Evolutionary conservation across 2,888 invertebrate species (phyloP).

Genomic region (Ophioninae sp.): DNA sequence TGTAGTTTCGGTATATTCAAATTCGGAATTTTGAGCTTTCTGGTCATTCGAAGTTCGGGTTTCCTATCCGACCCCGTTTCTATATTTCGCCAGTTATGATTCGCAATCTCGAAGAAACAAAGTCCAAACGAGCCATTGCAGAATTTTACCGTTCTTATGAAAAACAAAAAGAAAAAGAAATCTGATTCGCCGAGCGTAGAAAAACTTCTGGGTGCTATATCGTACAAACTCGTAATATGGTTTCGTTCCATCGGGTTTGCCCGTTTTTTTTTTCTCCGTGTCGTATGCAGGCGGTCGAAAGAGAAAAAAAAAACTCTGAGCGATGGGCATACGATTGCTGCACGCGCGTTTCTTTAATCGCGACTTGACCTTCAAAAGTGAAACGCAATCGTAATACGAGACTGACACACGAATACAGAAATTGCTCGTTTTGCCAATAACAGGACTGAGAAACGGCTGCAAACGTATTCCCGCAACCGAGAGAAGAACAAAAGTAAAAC

Average conservation of each 20-base stretch:
- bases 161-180: background rate
- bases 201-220: background rate
- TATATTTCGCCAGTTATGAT: background rate
- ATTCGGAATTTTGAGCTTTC: no score
- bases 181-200: background rate
- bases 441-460: background rate
- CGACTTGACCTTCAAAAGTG: constrained; percentile 21
- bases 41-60: no score
- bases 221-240: background rate
- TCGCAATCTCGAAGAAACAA: background rate
- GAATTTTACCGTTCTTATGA: background rate
- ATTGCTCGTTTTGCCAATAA: background rate
- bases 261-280: background rate
- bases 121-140: background rate
- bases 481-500: background rate
- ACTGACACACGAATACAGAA: constrained; percentile 9
- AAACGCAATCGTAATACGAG: constrained; percentile 3
- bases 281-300: background rate
- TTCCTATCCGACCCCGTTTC: no score
- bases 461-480: background rate
- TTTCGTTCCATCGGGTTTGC: background rate
- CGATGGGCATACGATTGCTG: background rate
- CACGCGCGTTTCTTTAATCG: constrained; percentile 12
- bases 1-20: no score
- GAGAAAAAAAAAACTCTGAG: background rate